phyloP scores from a whole-genome alignment of 2,797 vertebrate species.

The Amazona finschi region DNA sequence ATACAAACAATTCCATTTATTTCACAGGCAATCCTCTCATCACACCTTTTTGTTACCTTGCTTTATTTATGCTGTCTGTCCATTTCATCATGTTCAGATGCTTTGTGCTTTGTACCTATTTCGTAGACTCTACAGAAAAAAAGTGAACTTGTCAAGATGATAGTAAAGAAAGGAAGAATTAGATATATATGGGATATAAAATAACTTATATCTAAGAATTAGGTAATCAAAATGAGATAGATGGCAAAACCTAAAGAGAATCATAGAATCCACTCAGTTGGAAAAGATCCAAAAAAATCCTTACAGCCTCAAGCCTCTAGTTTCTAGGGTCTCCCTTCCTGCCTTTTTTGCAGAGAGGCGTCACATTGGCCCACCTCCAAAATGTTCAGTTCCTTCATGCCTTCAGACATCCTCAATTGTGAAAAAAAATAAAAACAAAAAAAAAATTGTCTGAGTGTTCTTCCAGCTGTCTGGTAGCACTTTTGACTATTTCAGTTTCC shows the following conservation, averaged over 20 bases:
- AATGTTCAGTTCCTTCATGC: neutral
- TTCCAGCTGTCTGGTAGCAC: neutral
- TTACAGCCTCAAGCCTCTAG: neutral
- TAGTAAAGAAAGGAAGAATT: neutral
- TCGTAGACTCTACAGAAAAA: neutral
- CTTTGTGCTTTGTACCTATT: neutral
- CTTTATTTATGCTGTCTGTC: neutral
- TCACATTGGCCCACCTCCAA: neutral
- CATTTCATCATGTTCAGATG: neutral
- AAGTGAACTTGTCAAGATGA: neutral
- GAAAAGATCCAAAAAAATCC: neutral
- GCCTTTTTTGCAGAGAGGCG: neutral
- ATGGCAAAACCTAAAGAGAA: neutral
- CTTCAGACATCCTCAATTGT: neutral
- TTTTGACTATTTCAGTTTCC: neutral
- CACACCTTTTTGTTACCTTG: neutral
- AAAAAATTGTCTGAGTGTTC: neutral
- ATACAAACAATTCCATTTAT: neutral
- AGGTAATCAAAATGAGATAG: neutral
- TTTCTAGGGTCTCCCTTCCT: neutral
- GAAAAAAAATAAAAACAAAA: neutral
- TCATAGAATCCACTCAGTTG: neutral
- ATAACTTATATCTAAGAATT: neutral
- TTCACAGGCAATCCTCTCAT: neutral
- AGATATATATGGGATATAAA: neutral